These are phyloP conservation scores for Aromia moschata DNA, from an alignment of 2,888 invertebrate genomes.

Conservation along the genomic window DNA sequence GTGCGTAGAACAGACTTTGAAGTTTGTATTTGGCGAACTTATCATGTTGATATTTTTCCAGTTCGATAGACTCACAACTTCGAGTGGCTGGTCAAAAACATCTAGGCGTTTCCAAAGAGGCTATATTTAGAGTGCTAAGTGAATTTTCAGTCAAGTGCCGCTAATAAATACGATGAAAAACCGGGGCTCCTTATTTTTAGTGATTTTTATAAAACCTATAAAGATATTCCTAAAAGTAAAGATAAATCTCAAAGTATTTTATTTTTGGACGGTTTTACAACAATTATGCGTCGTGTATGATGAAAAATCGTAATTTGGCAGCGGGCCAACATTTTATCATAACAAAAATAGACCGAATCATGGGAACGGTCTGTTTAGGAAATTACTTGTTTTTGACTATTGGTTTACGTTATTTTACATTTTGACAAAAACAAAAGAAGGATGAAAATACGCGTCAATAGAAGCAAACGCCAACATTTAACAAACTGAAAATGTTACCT, in stretches of 20 bases:
- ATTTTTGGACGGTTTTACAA: constrained; percentile 10
- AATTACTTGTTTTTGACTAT: not conserved
- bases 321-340: constrained; percentile 6
- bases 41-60: no score
- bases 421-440: no score
- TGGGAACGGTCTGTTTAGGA: not conserved
- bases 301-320: constrained; percentile 7
- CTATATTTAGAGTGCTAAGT: constrained; percentile 9
- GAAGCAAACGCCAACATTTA: no score
- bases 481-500: no score
- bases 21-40: no score
- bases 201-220: constrained; percentile 12
- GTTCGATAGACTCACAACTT: no score
- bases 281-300: not conserved
- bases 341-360: not conserved
- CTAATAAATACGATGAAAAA: constrained; percentile 3
- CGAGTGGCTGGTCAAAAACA: not conserved
- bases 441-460: no score
- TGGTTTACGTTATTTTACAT: not conserved
- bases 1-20: no score
- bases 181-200: constrained; percentile 19
- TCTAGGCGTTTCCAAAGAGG: not conserved
- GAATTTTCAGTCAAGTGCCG: constrained; percentile 3
- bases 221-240: constrained; percentile 5
- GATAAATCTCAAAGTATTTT: constrained; percentile 11